Conservation (phyloP, 2,888 invertebrate species). For the Allygus modestus region DNA sequence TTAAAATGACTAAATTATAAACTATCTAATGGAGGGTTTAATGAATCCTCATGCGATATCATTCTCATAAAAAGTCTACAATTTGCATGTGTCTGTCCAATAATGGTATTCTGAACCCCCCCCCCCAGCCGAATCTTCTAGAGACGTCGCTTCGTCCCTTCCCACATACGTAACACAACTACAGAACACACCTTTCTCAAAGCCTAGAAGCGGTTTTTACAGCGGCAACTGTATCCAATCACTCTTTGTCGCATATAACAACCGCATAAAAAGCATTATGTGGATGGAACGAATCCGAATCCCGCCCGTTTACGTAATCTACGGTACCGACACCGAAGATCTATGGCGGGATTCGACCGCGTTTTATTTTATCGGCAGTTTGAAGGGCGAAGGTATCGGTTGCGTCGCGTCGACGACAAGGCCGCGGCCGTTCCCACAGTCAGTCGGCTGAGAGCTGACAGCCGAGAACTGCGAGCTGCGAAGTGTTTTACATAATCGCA, state of each 20-base stretch:
- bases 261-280: background rate
- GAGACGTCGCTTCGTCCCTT: too few species aligned
- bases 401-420: background rate
- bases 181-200: background rate
- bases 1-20: too few species aligned
- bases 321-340: background rate
- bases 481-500: slow-evolving; percentile 12
- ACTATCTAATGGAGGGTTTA: too few species aligned
- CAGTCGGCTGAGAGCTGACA: background rate
- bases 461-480: background rate
- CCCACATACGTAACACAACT: background rate
- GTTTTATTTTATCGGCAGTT: slow-evolving; percentile 18
- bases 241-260: background rate
- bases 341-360: background rate
- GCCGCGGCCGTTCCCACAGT: background rate
- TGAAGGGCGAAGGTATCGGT: slow-evolving; percentile 9
- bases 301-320: background rate
- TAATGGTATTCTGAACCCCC: too few species aligned
- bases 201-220: too few species aligned
- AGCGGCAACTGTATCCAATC: too few species aligned
- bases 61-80: too few species aligned
- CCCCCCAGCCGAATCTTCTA: too few species aligned
- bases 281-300: background rate
- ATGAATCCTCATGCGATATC: too few species aligned
- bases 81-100: too few species aligned